phyloP scores from a whole-genome alignment of 2,888 invertebrate genomes.

The Lithophane ornitopus region DNA sequence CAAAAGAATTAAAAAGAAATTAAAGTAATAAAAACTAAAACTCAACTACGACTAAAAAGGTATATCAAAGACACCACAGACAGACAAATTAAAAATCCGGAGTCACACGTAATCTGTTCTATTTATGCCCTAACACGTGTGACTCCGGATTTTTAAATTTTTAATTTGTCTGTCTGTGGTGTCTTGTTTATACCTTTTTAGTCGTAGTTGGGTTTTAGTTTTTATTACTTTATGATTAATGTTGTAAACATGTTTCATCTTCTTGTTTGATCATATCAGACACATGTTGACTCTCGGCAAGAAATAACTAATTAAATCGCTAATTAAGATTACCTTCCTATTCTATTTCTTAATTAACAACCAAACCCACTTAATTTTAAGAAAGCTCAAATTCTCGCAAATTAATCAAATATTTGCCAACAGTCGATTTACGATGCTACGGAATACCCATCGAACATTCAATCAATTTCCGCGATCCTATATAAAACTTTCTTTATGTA shows the following conservation, averaged over 20 bases:
- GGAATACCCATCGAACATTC: neutral
- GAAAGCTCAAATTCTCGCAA: neutral
- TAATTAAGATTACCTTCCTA: neutral
- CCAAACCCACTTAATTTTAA: neutral
- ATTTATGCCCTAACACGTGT: no score
- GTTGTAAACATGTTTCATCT: neutral
- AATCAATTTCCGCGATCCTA: conserved; percentile 41
- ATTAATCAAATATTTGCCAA: conserved; percentile 29
- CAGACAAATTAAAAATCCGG: no score
- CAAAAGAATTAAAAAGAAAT: no score
- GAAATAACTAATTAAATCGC: neutral
- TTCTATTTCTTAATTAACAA: neutral
- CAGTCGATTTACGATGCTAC: conserved; percentile 13
- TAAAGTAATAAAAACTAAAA: no score
- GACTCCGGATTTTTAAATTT: no score
- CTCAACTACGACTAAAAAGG: no score
- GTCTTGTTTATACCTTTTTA: no score
- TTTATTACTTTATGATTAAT: no score
- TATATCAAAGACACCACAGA: no score
- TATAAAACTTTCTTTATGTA: conserved; percentile 62
- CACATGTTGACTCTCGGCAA: neutral
- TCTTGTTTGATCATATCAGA: neutral
- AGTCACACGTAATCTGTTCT: no score
- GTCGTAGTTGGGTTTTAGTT: no score
- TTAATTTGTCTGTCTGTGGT: no score